Evolutionary conservation across 2,888 invertebrate species (phyloP).

Genomic region (Pachycephus smyrnensis): DNA sequence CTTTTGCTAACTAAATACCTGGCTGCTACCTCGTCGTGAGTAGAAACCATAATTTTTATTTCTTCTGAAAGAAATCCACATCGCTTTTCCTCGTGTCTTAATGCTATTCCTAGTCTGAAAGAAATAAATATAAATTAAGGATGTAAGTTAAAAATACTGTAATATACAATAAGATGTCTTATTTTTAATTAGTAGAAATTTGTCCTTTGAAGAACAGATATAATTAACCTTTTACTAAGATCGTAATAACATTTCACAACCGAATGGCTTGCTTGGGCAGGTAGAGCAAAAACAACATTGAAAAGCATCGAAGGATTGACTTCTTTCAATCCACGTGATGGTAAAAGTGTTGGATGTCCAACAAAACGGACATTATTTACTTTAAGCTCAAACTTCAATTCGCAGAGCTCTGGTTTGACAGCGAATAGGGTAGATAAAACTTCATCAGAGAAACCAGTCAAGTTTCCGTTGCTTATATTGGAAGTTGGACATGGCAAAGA

Average conservation of each 20-base stretch:
- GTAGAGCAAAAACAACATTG: constrained; percentile 90
- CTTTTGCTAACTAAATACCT: constrained; percentile 50
- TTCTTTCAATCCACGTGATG: constrained; percentile 76
- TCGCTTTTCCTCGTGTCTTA: constrained; percentile 91
- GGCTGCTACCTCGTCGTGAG: constrained; percentile 73
- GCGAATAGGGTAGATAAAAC: constrained; percentile 90
- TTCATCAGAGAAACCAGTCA: constrained; percentile 85
- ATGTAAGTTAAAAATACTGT: neutral
- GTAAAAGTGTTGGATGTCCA: constrained; percentile 89
- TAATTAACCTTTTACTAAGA: constrained; percentile 77
- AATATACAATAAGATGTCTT: neutral
- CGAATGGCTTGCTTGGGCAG: constrained; percentile 91
- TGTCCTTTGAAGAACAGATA: neutral
- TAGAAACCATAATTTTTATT: constrained; percentile 85
- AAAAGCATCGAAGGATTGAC: constrained; percentile 82
- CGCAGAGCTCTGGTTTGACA: constrained; percentile 90
- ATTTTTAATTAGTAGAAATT: neutral
- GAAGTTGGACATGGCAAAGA: constrained; percentile 55
- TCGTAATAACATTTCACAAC: constrained; percentile 95
- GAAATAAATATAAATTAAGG: constrained; percentile 13
- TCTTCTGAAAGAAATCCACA: constrained; percentile 90
- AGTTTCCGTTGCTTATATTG: constrained; percentile 68
- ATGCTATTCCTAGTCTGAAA: constrained; percentile 80
- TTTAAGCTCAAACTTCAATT: constrained; percentile 93
- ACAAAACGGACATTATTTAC: constrained; percentile 96